Percentiles rank a stretch among this genome's conserved stretches.
phyloP scores from a whole-genome alignment of 2,113 vertebrate genomes.

The Chrysochloris asiatica region DNA sequence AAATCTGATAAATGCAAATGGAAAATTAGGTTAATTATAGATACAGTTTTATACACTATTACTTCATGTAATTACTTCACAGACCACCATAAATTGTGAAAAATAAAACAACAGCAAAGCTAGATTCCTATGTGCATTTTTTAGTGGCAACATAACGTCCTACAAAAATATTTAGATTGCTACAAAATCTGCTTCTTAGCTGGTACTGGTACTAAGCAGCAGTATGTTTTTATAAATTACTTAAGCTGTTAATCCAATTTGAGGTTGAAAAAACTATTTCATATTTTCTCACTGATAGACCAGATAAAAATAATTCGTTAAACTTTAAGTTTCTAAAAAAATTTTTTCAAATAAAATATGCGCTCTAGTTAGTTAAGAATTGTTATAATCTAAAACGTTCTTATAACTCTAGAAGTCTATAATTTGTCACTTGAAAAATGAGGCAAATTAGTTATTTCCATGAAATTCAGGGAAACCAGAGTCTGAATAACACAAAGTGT shows the following conservation, averaged over 20 bases:
- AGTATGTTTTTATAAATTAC: no score
- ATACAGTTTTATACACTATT: background rate
- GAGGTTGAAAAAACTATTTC: no score
- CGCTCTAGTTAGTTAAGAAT: background rate
- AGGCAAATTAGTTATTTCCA: background rate
- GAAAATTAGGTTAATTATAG: constrained; percentile 12
- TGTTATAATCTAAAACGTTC: constrained; percentile 15
- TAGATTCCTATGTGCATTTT: constrained; percentile 13
- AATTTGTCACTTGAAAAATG: constrained; percentile 48
- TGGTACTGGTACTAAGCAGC: background rate
- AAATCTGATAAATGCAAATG: constrained; percentile 38
- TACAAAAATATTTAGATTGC: background rate
- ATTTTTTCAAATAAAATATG: constrained; percentile 14
- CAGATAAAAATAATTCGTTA: constrained; percentile 8
- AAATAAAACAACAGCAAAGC: constrained; percentile 26
- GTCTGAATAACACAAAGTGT: background rate
- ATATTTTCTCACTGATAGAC: no score
- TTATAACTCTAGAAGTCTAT: constrained; percentile 38
- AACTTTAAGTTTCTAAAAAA: constrained; percentile 10
- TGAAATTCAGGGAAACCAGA: constrained; percentile 37
- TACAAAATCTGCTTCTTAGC: constrained; percentile 12
- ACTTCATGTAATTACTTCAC: constrained; percentile 45
- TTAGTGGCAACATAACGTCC: background rate
- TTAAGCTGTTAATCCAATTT: no score
- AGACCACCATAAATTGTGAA: background rate